These are phyloP conservation scores for Tryphoninae sp. DNA, from an alignment of 2,888 invertebrate species.

Conservation along the genomic window DNA sequence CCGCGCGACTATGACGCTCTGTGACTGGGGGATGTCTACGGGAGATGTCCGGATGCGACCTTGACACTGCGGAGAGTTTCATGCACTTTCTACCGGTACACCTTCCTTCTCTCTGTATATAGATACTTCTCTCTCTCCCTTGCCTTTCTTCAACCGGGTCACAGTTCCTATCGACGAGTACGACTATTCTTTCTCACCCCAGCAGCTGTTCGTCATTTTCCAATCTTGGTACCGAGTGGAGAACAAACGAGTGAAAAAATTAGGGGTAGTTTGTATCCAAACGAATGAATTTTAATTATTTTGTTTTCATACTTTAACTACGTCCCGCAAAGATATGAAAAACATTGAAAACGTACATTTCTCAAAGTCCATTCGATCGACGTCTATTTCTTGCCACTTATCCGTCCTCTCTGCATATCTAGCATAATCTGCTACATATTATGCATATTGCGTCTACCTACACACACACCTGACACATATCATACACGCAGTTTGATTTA, in stretches of 20 bases:
- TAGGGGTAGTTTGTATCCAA: neutral
- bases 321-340: too few relatives aligned
- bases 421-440: slow-evolving; percentile 35
- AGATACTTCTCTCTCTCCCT: neutral
- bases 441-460: slow-evolving; percentile 46
- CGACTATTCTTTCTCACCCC: slow-evolving; percentile 23
- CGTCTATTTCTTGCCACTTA: slow-evolving; percentile 21
- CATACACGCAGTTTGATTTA: slow-evolving; percentile 46
- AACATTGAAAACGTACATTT: neutral
- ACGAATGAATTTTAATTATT: too few relatives aligned
- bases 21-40: slow-evolving; percentile 64
- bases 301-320: too few relatives aligned
- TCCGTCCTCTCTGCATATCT: slow-evolving; percentile 13
- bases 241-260: too few relatives aligned
- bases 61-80: slow-evolving; percentile 63
- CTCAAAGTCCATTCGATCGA: neutral
- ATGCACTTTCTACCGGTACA: slow-evolving; percentile 55
- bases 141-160: slow-evolving; percentile 58
- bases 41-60: slow-evolving; percentile 65
- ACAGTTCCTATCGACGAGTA: slow-evolving; percentile 47
- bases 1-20: slow-evolving; percentile 60
- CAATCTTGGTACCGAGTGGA: neutral
- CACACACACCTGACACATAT: slow-evolving; percentile 28
- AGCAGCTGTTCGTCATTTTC: slow-evolving; percentile 45
- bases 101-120: slow-evolving; percentile 4